A percentile compares a stretch with the other conserved stretches of the same genome.
Conservation (phyloP, 2,797 vertebrate species). For the Micromesistius poutassou region DNA sequence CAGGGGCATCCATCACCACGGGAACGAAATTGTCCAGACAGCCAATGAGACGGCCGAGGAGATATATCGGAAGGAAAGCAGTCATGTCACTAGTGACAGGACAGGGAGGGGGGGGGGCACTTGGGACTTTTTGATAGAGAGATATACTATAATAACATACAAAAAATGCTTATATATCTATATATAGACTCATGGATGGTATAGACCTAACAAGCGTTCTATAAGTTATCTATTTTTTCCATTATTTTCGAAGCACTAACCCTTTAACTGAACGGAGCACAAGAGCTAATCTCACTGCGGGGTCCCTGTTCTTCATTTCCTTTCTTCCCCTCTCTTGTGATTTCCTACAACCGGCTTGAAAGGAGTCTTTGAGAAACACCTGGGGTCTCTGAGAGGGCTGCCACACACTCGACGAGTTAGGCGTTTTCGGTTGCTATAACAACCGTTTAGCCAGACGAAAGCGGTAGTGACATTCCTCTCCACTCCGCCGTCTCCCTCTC, state of each 20-base stretch:
- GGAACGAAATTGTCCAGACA: conserved; percentile 2
- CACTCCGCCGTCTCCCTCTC: neutral
- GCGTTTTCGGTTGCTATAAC: neutral
- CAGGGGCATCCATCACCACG: conserved; percentile 10
- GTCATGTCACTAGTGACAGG: neutral
- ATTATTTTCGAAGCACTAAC: neutral
- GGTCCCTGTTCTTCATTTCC: neutral
- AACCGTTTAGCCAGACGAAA: neutral
- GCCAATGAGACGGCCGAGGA: conserved; percentile 7
- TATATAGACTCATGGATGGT: neutral
- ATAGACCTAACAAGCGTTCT: neutral
- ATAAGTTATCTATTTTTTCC: neutral
- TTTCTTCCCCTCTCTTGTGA: neutral
- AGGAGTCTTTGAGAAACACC: neutral
- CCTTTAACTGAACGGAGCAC: neutral
- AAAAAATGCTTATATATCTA: neutral
- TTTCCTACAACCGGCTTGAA: neutral
- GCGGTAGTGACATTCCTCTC: neutral
- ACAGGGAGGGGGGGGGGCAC: neutral
- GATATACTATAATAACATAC: neutral
- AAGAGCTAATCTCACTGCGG: neutral
- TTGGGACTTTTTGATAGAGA: neutral
- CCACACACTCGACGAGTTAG: neutral
- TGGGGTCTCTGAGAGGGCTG: neutral
- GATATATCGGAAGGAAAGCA: conserved; percentile 1